Evolutionary conservation across 2,797 vertebrate genomes (phyloP), one percentile per base, ranked within the genome.

Genomic region (Crenuchus spilurus): DNA sequence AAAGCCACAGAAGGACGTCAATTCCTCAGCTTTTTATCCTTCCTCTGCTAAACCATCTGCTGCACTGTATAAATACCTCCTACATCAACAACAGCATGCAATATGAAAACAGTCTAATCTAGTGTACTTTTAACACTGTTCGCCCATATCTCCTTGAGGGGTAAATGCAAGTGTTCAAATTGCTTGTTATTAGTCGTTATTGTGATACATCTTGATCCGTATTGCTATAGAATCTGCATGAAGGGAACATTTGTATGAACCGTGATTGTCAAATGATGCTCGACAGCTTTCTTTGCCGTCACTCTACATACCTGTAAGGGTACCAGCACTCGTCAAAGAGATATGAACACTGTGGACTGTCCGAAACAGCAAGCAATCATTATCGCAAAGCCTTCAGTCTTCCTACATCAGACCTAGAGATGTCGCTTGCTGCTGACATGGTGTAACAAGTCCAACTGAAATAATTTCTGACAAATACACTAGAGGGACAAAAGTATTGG

Each of bases 21-120:
- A 30, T 52, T 28, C 16, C 28, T 55, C 30, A 58, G 5, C 10
- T 9, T 58, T 33, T 31, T 11, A n/a, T n/a, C 16, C 20, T 58
- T 58, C 35, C 30, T 58, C 16, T 18, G 55, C 30, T 35, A 60
- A 39, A 39, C 33, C 5, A 16, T 42, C 35, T 62, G 60, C 22
- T 62, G 60, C 58, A 61, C 14, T 26, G 13, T 28, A 46, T 31
- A 48, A 31, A 48, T 31, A 14, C 62, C n/a, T n/a, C 62, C 24
- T 24, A 39, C 20, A 26, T 13, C 31, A 39, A 22, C 20, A 46
- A 64, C 2, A 31, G 41, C 42, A 48, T 65, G 62, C 41, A 65
- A 48, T 20, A 33, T 33, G n/a, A 22, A 24, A 1, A 13, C 7
- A 18, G 18, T 20, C 16, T 11, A 33, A 44, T 4, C 22, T 16